Evolutionary conservation across 1,140 invertebrate species (phyloP).

Genomic region (Papilio dardanus): DNA sequence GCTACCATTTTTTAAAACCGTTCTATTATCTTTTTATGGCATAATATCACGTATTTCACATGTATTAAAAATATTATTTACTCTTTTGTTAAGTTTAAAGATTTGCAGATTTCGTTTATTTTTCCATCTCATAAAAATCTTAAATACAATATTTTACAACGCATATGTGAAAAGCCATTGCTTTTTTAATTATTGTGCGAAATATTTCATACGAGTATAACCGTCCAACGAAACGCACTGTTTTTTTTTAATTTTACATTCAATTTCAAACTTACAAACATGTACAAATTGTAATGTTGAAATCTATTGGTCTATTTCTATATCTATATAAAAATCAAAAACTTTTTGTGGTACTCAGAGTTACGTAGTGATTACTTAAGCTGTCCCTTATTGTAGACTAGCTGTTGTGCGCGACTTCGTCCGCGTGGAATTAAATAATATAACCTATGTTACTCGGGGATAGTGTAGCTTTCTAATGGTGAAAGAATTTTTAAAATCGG

Average conservation of each 20-base stretch:
- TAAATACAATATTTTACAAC: neutral
- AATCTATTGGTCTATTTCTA: too few relatives aligned
- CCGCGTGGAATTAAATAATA: too few relatives aligned
- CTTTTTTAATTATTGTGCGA: neutral
- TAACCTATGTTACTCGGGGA: too few relatives aligned
- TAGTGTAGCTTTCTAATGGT: too few relatives aligned
- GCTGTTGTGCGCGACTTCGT: too few relatives aligned
- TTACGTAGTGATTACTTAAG: neutral
- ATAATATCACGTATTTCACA: neutral
- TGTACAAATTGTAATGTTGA: neutral
- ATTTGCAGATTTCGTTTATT: slow-evolving; percentile 1
- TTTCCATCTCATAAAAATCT: neutral
- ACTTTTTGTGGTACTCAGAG: neutral
- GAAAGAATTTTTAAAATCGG: too few relatives aligned
- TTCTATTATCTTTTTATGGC: neutral
- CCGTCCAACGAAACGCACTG: too few relatives aligned
- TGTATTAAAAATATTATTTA: neutral
- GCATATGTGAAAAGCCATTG: slow-evolving; percentile 12
- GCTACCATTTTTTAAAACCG: neutral
- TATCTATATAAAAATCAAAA: neutral
- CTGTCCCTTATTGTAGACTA: too few relatives aligned
- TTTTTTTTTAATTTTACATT: neutral
- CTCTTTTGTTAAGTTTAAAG: neutral
- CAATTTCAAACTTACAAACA: neutral
- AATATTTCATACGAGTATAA: too few relatives aligned